Base-by-base conservation (phyloP, 2,797 vertebrate species). In the Eupleurogrammus muticus region DNA sequence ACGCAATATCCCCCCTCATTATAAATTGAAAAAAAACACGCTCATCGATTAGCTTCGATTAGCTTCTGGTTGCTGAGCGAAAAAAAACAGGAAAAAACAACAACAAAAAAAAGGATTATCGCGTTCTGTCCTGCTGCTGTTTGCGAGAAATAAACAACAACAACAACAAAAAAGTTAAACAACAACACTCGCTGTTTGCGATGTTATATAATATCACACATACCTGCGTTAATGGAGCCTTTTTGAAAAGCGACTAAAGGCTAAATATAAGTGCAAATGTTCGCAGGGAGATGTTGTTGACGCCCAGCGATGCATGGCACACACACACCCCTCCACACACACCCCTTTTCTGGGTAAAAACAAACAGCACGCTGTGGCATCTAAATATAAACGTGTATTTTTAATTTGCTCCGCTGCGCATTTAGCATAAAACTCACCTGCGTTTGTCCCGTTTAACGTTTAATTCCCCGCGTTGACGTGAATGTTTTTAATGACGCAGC, bases 401-500 rank as follows among this genome's bases (percentile, higher is more conserved):
- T 42, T 34, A 35, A 58, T 75, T 40, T 9, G 20, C 59, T 20
- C 5, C 9, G 71, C 1, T 52, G 32, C 21, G 20, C 59, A 49
- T 62, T 69, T n/a, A 56, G 66, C 32, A 24, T 52, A 46, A 21
- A 66, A 63, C 93, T 92, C 88, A 93, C 92, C 91, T 81, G 65
- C 57, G 55, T 80, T 75, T n/a, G n/a, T 63, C 4, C 53, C 84
- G 79, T n/a, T n/a, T n/a, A n/a, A n/a, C 90, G 84, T 87, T 88
- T 70, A 84, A 85, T 85, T 46, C 85, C 90, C 81, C 85, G 84
- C 92, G 92, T 95, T 95, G 92, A 93, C 95, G 87, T 91, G 92
- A 93, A 93, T 93, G 93, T 95, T 91, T 95, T 94, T 95, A 93
- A 95, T 97, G 96, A 97, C 96, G 96, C 96, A 97, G 96, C 95